These are phyloP conservation scores for Phoenicopterus ruber DNA, from an alignment of 2,113 vertebrate species.

Conservation along the genomic window DNA sequence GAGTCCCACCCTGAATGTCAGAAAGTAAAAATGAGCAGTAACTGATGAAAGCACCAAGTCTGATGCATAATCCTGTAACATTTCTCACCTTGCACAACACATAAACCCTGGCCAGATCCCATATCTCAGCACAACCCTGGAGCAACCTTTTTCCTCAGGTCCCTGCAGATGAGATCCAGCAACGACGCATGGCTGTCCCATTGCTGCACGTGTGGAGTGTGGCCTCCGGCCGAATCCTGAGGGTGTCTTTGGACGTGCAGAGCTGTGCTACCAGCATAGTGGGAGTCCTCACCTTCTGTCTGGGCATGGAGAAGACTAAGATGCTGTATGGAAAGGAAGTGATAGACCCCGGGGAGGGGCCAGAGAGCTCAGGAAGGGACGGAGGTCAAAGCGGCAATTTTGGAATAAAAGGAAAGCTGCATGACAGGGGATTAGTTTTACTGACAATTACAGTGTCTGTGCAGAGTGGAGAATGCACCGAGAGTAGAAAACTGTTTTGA, in stretches of 20 bases:
- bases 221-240: background rate
- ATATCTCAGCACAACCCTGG: background rate
- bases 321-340: background rate
- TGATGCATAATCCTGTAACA: background rate
- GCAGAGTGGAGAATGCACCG: background rate
- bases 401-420: background rate
- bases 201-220: rapidly evolving
- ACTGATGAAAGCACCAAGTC: background rate
- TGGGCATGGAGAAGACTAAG: background rate
- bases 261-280: background rate
- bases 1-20: background rate
- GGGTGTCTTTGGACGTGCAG: background rate
- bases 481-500: background rate
- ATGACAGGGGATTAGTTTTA: background rate
- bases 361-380: background rate
- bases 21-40: background rate
- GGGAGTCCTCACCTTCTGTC: background rate
- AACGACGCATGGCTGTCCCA: background rate
- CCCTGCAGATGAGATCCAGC: background rate
- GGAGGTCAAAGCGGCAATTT: background rate
- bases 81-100: background rate
- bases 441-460: background rate
- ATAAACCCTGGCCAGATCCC: background rate
- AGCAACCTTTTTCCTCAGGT: background rate
- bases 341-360: background rate